Evolutionary conservation across 2,888 invertebrate species (phyloP).

Genomic region (Synanthedon formicaeformis): DNA sequence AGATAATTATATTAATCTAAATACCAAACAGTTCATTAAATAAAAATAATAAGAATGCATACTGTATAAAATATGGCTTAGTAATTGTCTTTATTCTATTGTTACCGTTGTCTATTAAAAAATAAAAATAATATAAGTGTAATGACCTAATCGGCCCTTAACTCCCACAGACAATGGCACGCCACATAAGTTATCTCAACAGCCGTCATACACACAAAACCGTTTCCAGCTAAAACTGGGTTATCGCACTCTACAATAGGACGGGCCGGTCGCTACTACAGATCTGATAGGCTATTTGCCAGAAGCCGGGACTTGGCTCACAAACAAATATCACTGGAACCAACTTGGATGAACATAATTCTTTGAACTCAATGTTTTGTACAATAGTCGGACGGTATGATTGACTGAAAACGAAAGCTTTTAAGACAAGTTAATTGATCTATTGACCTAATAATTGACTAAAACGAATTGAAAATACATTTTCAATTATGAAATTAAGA

Average conservation of each 20-base stretch:
- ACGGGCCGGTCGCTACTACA: conserved; percentile 13
- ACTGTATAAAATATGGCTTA: no score
- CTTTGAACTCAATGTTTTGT: neutral
- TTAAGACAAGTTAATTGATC: no score
- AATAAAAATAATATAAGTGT: no score
- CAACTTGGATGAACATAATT: conserved; percentile 10
- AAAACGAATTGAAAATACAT: no score
- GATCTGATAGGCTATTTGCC: conserved; percentile 58
- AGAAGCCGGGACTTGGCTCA: conserved; percentile 43
- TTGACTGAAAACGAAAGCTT: no score
- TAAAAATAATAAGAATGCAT: no score
- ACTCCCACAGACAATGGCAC: neutral
- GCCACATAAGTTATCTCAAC: conserved; percentile 20
- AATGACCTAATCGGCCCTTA: neutral
- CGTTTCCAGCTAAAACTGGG: conserved; percentile 41
- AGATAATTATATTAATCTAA: no score
- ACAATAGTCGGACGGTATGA: neutral
- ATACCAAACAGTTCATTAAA: no score
- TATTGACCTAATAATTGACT: no score
- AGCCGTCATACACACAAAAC: conserved; percentile 40
- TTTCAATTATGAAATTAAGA: no score
- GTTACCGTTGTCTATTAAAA: no score
- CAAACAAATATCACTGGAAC: conserved; percentile 21
- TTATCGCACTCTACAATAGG: conserved; percentile 38
- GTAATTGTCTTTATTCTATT: no score